Evolutionary conservation across 2,113 vertebrate species (phyloP), one percentile per base, ranked within the genome.

Genomic region (Sebastes fasciatus): DNA sequence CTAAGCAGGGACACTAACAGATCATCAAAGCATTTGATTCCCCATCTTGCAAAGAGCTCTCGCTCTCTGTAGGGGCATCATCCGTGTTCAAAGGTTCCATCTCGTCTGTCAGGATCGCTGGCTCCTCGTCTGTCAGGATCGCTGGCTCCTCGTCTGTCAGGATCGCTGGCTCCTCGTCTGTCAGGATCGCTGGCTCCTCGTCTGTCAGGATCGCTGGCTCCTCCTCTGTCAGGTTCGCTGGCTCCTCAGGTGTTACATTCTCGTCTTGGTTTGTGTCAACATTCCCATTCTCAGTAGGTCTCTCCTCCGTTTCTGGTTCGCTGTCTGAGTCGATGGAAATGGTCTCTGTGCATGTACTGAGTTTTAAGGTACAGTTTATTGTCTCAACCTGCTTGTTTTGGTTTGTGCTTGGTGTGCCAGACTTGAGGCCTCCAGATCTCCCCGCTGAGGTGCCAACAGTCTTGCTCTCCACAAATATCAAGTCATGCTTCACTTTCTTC

Each of bases 401-500:
- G 72, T 88, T 65, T 63, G 46, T 85, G 69, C 23, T 87, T 40
- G 88, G 86, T 49, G 77, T 71, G 43, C 77, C 71, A 45, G 83
- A 77, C 80, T 89, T 90, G 70, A 87, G 60, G 54, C 77, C 84
- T 51, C 58, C 52, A 7, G 86, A 55, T 78, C 81, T 93, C 57
- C 60, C 95, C 26, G 86, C 86, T 4, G 95, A 95, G 72, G 95
- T 93, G 87, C 94, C 94, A 66, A 95, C 95, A 79, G 94, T 91
- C 77, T 94, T 84, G 43, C 72, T 87, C n/a, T 92, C 82, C 74
- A 97, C 96, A 90, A 99, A 98, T 85, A 96, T 94, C 95, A 99
- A 95, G 83, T 98, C 95, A 0, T 99, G 98, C 81, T 97, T 96
- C 42, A 99, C 95, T 83, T 96, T 96, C 88, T 96, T 97, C 17